phyloP scores from a whole-genome alignment of 2,888 invertebrate genomes.

The Tubiluchus corallicola region DNA sequence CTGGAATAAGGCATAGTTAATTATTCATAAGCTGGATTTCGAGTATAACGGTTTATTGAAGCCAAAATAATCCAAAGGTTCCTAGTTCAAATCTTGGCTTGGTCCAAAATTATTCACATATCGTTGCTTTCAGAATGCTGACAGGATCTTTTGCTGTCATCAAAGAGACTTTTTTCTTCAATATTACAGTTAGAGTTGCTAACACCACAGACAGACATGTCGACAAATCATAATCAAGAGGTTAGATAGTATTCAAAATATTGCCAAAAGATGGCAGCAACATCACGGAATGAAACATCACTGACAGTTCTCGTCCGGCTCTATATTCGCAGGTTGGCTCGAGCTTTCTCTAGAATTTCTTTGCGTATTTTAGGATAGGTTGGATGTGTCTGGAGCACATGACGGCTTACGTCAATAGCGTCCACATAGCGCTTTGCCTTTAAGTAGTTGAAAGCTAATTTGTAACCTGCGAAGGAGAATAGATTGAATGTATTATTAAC shows the following conservation, averaged over 20 bases:
- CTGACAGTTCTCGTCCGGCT: too few relatives aligned
- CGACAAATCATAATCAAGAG: too few relatives aligned
- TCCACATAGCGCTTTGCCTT: slow-evolving; percentile 73
- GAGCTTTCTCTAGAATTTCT: slow-evolving; percentile 71
- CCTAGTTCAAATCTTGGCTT: slow-evolving; percentile 1
- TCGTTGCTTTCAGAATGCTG: neutral
- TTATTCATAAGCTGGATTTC: too few relatives aligned
- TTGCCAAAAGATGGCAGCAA: too few relatives aligned
- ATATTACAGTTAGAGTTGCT: neutral
- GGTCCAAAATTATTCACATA: neutral
- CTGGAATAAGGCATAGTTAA: too few relatives aligned
- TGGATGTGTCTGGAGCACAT: slow-evolving; percentile 51
- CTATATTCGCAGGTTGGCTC: slow-evolving; percentile 28
- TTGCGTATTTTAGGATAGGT: slow-evolving; percentile 78
- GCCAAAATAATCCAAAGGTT: neutral
- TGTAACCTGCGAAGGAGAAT: slow-evolving; percentile 60
- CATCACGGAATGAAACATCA: too few relatives aligned
- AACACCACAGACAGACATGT: neutral
- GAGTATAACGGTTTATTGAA: too few relatives aligned
- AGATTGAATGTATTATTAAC: too few relatives aligned
- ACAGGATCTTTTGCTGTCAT: neutral
- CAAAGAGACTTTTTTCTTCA: neutral
- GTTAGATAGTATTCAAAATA: too few relatives aligned
- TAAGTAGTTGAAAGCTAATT: slow-evolving; percentile 72
- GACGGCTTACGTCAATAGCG: slow-evolving; percentile 73